Base-by-base conservation (phyloP, 2,113 vertebrate species). In the Hydrolagus affinis region DNA sequence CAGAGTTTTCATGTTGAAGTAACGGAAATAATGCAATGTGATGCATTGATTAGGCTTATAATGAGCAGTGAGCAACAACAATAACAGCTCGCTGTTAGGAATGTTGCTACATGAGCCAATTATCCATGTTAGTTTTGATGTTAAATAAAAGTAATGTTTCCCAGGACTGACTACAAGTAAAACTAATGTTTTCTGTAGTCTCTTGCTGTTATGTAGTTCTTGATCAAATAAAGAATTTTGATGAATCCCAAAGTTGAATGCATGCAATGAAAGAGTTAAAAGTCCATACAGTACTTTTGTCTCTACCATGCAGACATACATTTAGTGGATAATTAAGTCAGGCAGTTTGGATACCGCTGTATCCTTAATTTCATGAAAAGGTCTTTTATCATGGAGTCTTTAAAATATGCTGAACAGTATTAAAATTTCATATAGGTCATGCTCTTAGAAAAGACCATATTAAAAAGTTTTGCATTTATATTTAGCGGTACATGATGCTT, bases 341-440 rank as follows among this genome's bases (percentile, higher is more conserved):
- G 76, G 11, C 21, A 60, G 76, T 23, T 59, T 60, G n/a, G 23
- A 62, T 59, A 25, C 11, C 25, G n/a, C 21, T 60, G 19, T 15
- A 60, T 60, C 6, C 76, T 11, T 23, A 78, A 59, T 25, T 60
- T 11, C 28, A 28, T 62, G 56, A 60, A 76, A 15, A 62, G 66
- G 17, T 69, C 17, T 69, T 69, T 69, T 14, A n/a, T 25, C 30
- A 23, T 21, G 57, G 12, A 23, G 21, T 59, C 76, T n/a, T 60
- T 78, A 12, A 23, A 62, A 78, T 73, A 73, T 62, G 56, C 56
- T 3, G 21, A 4, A 78, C 19, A 60, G 12, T 23, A 60, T 23
- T 62, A 62, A 78, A 62, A 60, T 78, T 14, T 78, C 60, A 78
- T 78, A 77, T 59, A 60, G 57, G 57, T 25, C 57, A 78, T 25